Conservation (phyloP, 1,140 invertebrate genomes). For the Diorhabda sublineata region DNA sequence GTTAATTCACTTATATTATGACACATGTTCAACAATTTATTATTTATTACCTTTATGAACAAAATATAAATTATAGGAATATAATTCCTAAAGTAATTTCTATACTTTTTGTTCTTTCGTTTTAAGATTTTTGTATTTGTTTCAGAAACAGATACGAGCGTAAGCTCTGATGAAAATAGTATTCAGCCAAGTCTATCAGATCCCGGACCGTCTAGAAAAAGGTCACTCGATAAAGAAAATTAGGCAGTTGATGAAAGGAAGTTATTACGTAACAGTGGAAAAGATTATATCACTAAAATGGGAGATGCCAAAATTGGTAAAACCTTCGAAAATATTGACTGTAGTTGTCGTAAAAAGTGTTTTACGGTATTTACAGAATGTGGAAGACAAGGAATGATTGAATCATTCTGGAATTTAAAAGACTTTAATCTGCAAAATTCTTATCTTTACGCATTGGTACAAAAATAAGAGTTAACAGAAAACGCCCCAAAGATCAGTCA, state of each 20-base stretch:
- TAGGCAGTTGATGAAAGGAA: background rate
- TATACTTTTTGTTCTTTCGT: background rate
- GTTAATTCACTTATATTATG: background rate
- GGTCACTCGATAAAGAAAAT: background rate
- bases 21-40: background rate
- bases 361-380: too few species aligned
- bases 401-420: too few species aligned
- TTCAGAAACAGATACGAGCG: background rate
- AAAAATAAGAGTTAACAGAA: too few species aligned
- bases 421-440: too few species aligned
- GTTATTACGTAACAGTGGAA: background rate
- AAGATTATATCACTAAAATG: background rate
- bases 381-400: too few species aligned
- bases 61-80: background rate
- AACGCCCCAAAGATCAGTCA: too few species aligned
- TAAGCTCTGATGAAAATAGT: background rate
- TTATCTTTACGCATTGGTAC: too few species aligned
- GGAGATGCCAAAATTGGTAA: too few species aligned
- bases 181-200: background rate
- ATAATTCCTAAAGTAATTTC: background rate
- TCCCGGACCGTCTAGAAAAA: background rate
- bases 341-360: too few species aligned
- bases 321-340: too few species aligned
- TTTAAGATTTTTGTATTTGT: background rate
- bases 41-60: background rate